Evolutionary conservation across 2,113 vertebrate genomes (phyloP).

Genomic region (western clawed frog (Xenopus tropicalis)): UCB_Xtro_10.0 CM004445.2:115443501-115444000

Average conservation of each 20-base stretch:
- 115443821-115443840: background rate
- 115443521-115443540: background rate
- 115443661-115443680: background rate
- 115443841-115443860: background rate
- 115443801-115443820: background rate
- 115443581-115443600: slow-evolving; percentile 13
- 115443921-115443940: background rate
- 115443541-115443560: background rate
- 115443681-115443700: slow-evolving; percentile 7
- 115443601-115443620: slow-evolving; percentile 16
- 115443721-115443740: background rate
- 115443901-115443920: background rate
- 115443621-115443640: slow-evolving; percentile 5
- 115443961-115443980: slow-evolving; percentile 5
- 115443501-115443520: no score
- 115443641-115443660: background rate
- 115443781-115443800: slow-evolving; percentile 8
- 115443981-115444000: background rate
- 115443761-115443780: slow-evolving; percentile 11
- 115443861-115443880: background rate
- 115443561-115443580: background rate
- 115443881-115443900: background rate
- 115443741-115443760: slow-evolving; percentile 9
- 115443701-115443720: background rate
- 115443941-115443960: background rate